These are phyloP conservation scores for Actinia tenebrosa DNA, from an alignment of 64 coral and sea anemone species.

Conservation along the genomic window DNA sequence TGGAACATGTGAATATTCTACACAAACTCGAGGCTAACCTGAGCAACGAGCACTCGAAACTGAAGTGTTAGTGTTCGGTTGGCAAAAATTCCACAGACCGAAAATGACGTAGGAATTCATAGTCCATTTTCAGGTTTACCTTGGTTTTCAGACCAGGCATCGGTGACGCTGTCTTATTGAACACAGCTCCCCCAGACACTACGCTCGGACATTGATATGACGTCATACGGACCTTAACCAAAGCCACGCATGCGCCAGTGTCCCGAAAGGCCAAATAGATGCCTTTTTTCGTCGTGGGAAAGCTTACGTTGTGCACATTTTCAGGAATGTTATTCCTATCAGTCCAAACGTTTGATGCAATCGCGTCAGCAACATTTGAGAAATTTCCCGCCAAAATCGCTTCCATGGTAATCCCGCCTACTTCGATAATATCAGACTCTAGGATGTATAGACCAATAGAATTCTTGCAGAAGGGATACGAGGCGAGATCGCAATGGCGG, in stretches of 20 bases:
- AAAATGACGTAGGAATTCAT: neutral
- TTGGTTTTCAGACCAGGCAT: neutral
- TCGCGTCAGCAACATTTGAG: slow-evolving; percentile 31
- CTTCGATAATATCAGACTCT: slow-evolving; percentile 16
- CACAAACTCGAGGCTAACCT: no score
- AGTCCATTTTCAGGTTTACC: no score
- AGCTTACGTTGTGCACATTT: slow-evolving; percentile 30
- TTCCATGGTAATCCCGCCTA: slow-evolving; percentile 39
- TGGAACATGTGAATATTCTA: no score
- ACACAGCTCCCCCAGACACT: slow-evolving; percentile 31
- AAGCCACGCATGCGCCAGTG: slow-evolving; percentile 56
- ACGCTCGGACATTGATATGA: slow-evolving; percentile 34
- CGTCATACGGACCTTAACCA: slow-evolving; percentile 29
- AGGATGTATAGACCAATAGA: slow-evolving; percentile 45
- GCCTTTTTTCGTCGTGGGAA: slow-evolving; percentile 22
- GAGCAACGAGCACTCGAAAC: no score
- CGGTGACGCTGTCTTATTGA: slow-evolving; percentile 23
- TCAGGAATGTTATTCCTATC: neutral
- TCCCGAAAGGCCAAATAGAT: slow-evolving; percentile 68
- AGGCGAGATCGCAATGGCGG: slow-evolving; percentile 30
- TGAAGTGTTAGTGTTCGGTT: neutral
- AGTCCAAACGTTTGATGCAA: slow-evolving; percentile 39
- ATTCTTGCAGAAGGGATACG: slow-evolving; percentile 50
- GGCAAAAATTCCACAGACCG: neutral
- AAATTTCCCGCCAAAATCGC: slow-evolving; percentile 42